Evolutionary conservation across 2,113 vertebrate species (phyloP).

Genomic region (Toxostoma redivivum): DNA sequence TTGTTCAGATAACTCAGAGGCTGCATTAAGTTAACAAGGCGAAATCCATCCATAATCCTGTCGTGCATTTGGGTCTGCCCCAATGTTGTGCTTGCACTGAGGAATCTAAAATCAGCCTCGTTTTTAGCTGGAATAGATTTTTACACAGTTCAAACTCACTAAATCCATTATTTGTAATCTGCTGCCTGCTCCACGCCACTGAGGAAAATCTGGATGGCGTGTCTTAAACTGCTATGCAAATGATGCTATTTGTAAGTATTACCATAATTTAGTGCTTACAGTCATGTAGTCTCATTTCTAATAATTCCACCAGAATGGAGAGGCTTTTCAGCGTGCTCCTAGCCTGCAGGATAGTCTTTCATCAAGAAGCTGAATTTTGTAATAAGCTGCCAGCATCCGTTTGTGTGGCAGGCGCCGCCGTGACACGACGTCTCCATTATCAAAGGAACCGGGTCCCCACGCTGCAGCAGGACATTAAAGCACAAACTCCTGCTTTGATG

Average conservation of each 20-base stretch:
- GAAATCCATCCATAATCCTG: background rate
- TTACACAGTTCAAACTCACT: conserved; percentile 23
- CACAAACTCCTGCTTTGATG: conserved; percentile 76
- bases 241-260: conserved; percentile 83
- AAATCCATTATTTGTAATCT: conserved; percentile 70
- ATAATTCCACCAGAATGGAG: conserved; percentile 79
- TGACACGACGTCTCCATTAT: conserved; percentile 80
- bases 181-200: conserved; percentile 64
- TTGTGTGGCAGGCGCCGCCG: conserved; percentile 65
- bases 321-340: conserved; percentile 75
- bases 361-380: conserved; percentile 83
- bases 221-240: conserved; percentile 82
- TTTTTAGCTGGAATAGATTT: background rate
- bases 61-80: background rate
- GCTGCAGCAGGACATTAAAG: conserved; percentile 76
- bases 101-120: conserved; percentile 11
- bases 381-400: conserved; percentile 83
- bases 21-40: background rate
- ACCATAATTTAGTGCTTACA: conserved; percentile 86
- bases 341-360: conserved; percentile 85
- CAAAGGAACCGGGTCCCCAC: conserved; percentile 73
- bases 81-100: background rate
- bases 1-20: background rate
- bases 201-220: conserved; percentile 64
- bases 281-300: conserved; percentile 80